These are phyloP conservation scores for Parauchenoglanis ngamensis DNA, from an alignment of 2,797 vertebrate species.

Conservation along the genomic window DNA sequence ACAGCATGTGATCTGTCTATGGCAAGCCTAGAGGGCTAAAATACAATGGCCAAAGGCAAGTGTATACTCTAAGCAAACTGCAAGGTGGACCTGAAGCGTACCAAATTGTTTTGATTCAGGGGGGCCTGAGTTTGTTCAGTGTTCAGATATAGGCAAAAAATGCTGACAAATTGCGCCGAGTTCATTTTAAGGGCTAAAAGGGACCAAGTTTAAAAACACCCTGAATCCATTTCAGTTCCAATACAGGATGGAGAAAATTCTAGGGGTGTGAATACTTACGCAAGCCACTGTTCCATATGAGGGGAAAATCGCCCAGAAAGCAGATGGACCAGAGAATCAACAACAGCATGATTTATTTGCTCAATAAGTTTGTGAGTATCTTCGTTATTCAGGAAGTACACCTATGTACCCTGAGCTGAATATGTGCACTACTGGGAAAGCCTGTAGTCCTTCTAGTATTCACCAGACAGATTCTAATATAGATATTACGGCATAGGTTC, in stretches of 20 bases:
- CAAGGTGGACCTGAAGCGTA: too few species aligned
- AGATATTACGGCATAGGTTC: not conserved
- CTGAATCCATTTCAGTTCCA: not conserved
- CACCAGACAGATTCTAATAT: slow-evolving; percentile 4
- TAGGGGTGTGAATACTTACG: not conserved
- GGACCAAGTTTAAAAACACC: too few species aligned
- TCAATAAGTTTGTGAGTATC: not conserved
- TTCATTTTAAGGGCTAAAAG: too few species aligned
- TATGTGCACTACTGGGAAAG: not conserved
- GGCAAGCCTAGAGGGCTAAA: too few species aligned
- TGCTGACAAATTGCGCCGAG: too few species aligned
- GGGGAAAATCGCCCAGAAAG: not conserved
- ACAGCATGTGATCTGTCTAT: too few species aligned
- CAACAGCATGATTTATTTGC: slow-evolving; percentile 15
- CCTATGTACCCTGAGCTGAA: not conserved
- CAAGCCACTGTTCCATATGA: not conserved
- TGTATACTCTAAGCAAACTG: too few species aligned
- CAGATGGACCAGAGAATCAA: slow-evolving; percentile 1
- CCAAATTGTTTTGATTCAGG: too few species aligned
- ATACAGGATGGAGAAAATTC: not conserved
- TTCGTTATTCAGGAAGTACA: slow-evolving; percentile 9
- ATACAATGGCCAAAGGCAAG: too few species aligned
- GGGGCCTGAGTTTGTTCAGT: too few species aligned
- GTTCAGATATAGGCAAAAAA: too few species aligned
- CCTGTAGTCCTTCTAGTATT: not conserved